phyloP scores from a whole-genome alignment of 2,888 invertebrate genomes.

The Petrolisthes manimaculis region DNA sequence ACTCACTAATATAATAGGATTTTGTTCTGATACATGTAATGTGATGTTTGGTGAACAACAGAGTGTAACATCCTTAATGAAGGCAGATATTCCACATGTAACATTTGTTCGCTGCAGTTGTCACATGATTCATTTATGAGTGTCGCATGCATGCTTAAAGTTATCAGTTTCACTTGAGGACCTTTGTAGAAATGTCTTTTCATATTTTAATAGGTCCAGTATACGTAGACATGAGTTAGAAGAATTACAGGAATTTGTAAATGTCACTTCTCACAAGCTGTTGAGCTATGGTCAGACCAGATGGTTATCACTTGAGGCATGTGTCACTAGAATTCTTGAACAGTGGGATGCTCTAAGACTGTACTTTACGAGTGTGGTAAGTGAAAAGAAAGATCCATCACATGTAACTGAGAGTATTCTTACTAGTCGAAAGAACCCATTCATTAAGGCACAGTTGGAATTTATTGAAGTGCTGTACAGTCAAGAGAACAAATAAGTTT shows the following conservation, averaged over 20 bases:
- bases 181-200: slow-evolving; percentile 18
- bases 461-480: slow-evolving; percentile 24
- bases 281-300: slow-evolving; percentile 18
- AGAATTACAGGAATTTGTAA: not conserved
- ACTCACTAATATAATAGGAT: not conserved
- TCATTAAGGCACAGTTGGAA: slow-evolving; percentile 39
- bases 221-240: slow-evolving; percentile 12
- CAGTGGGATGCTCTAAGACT: not conserved
- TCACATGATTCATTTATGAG: not conserved
- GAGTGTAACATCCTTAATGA: slow-evolving; percentile 18
- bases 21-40: slow-evolving; percentile 29
- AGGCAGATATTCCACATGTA: slow-evolving; percentile 15
- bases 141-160: slow-evolving; percentile 27
- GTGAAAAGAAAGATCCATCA: slow-evolving; percentile 19
- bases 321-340: slow-evolving; percentile 13
- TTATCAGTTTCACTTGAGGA: slow-evolving; percentile 22
- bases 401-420: slow-evolving; percentile 37
- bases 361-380: slow-evolving; percentile 4
- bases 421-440: not conserved
- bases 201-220: slow-evolving; percentile 20
- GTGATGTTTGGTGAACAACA: slow-evolving; percentile 23
- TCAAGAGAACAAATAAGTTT: slow-evolving; percentile 23
- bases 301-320: slow-evolving; percentile 30
- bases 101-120: slow-evolving; percentile 21
- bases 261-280: slow-evolving; percentile 8